Conservation (phyloP, 1,140 invertebrate species). For the Drosophila elegans region DNA sequence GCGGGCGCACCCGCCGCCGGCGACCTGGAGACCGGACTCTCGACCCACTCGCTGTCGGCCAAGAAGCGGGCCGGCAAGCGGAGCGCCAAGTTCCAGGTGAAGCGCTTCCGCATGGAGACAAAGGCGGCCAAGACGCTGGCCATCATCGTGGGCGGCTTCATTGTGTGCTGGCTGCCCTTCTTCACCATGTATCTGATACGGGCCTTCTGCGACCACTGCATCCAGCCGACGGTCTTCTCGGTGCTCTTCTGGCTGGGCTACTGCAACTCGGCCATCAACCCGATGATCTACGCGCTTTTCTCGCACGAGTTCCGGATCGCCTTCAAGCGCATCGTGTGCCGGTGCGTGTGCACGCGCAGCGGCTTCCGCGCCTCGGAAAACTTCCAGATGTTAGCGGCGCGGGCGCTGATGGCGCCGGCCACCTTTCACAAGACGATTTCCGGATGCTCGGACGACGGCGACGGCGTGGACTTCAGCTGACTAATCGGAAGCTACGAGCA, state of each 20-base stretch:
- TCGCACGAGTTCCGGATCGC: conserved; percentile 93
- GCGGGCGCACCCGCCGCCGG: conserved; percentile 10
- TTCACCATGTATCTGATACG: conserved; percentile 94
- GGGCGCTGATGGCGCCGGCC: conserved; percentile 78
- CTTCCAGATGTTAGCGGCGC: conserved; percentile 83
- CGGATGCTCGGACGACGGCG: conserved; percentile 81
- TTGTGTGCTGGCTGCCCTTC: conserved; percentile 95
- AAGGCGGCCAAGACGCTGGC: conserved; percentile 96
- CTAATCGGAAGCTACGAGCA: conserved; percentile 73
- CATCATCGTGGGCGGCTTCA: conserved; percentile 96
- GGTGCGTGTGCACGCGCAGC: conserved; percentile 85
- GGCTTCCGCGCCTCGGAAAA: conserved; percentile 83
- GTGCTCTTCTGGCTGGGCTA: conserved; percentile 96
- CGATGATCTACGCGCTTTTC: conserved; percentile 94
- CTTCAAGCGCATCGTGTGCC: conserved; percentile 91
- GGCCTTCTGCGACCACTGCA: conserved; percentile 89
- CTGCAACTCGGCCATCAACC: conserved; percentile 96
- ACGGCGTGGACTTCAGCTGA: conserved; percentile 81
- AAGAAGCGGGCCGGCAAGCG: conserved; percentile 85
- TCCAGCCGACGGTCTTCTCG: conserved; percentile 91
- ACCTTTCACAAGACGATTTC: conserved; percentile 84
- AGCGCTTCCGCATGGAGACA: conserved; percentile 90
- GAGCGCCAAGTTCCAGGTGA: conserved; percentile 86
- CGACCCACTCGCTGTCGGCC: conserved; percentile 58
- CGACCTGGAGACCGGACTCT: conserved; percentile 50